Percentiles rank a stretch among this genome's conserved stretches.
These are phyloP conservation scores for Trichacis sp. DNA, from an alignment of 2,888 invertebrate species.

Conservation along the genomic window DNA sequence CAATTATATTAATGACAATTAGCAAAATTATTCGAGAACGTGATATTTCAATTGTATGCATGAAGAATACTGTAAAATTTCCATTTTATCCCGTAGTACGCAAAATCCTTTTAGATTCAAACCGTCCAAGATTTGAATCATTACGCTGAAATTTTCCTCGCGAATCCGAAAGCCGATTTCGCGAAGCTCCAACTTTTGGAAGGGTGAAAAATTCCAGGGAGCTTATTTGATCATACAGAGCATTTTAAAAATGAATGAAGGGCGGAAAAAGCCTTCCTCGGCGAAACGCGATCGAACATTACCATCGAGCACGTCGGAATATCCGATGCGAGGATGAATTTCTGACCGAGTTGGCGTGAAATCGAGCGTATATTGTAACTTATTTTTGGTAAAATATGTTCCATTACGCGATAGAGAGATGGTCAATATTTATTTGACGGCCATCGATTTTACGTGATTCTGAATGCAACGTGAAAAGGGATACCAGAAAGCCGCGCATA, in stretches of 20 bases:
- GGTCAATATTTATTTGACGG: neutral
- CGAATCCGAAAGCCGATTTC: too few species aligned
- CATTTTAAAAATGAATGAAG: neutral
- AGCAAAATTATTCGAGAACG: too few species aligned
- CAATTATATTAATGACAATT: too few species aligned
- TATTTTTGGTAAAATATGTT: neutral
- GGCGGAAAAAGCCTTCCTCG: neutral
- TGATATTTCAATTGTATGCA: too few species aligned
- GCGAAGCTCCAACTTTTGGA: too few species aligned
- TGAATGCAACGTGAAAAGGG: neutral
- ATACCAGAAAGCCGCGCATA: neutral
- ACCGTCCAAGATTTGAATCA: too few species aligned
- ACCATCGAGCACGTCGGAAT: neutral
- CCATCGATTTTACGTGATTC: neutral
- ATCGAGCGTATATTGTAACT: neutral
- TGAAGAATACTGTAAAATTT: too few species aligned
- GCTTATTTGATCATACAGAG: neutral
- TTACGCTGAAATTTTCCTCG: too few species aligned
- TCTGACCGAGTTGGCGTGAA: conserved; percentile 1
- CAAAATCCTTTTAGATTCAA: too few species aligned
- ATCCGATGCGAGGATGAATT: conserved; percentile 1
- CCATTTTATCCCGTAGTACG: too few species aligned
- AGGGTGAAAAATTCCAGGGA: neutral
- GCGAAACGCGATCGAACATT: conserved; percentile 1
- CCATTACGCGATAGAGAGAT: neutral